Base-by-base conservation (phyloP, 1,140 invertebrate genomes). In the Macrostomum lignano region DNA sequence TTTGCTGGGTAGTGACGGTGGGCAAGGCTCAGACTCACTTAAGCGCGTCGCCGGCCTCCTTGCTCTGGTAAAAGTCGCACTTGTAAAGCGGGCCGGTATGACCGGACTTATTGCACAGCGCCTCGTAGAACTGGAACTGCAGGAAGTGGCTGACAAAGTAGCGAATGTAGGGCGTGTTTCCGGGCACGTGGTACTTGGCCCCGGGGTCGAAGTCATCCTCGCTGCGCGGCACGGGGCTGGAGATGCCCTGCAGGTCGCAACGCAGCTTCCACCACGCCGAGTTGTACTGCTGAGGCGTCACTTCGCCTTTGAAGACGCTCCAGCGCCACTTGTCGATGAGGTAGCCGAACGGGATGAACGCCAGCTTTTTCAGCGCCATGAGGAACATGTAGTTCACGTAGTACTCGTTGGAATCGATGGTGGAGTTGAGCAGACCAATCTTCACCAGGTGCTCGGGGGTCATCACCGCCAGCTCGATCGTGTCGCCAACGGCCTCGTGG, bases 401-500 rank as follows among this genome's bases (percentile, higher is more conserved):
- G 13, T 66, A 62, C 36, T 45, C 52, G 36, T 67, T 60, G 11
- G 55, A 49, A 1, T 51, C 43, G 3, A 64, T 64, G 0, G 69
- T 71, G n/a, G 65, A 64, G 42, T 71, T 68, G 0, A 77, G 64
- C 1, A 81, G 52, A 1, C 74, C 74, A 7, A 86, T 52, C 19
- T 67, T 70, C 41, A 73, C 68, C 17, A 84, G 63, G 52, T 84
- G 77, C 36, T 66, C 65, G 0, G 77, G 75, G 1, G 75, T 81
- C 0, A 69, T 63, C 0, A 82, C 69, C 2, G 60, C 81, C 1
- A 91, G 55, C 0, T 75, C 71, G 10, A 91, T 65, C 0, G 78
- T 70, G 55, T 91, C 81, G 3, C 79, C 81, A 7, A 88, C 66
- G 0, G 79, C 81, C 59, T 88, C 81, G 46, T 88, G 79, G 49